A percentile compares a stretch with the other conserved stretches of the same genome.
Conservation (phyloP, 2,797 vertebrate species). For the Catharus ustulatus region DNA sequence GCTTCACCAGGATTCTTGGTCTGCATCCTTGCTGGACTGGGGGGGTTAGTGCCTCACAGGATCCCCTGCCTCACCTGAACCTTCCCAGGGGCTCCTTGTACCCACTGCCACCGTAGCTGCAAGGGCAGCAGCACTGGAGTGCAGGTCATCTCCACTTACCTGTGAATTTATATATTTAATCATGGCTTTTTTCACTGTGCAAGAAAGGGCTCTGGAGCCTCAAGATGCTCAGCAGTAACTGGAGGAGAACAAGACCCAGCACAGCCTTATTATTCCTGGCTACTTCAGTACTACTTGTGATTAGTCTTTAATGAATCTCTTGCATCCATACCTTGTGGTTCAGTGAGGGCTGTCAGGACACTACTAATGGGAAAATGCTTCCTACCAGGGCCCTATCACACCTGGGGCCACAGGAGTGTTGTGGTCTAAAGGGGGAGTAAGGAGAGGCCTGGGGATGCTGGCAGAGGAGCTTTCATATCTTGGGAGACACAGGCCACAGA, state of each 20-base stretch:
- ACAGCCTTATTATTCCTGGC: neutral
- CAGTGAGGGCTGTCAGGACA: neutral
- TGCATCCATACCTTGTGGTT: neutral
- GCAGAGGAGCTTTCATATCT: neutral
- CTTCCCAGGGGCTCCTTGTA: accelerated
- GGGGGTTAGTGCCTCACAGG: accelerated
- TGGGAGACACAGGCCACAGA: accelerated
- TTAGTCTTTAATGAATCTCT: neutral
- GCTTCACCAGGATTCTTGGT: neutral
- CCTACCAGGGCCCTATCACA: too few relatives aligned
- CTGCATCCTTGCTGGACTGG: neutral
- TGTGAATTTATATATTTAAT: accelerated
- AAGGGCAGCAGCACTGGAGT: neutral
- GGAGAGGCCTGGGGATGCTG: neutral
- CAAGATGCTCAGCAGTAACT: neutral
- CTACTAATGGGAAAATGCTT: neutral
- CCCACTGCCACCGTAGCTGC: accelerated
- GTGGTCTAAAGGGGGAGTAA: accelerated
- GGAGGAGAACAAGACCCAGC: neutral
- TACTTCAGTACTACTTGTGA: neutral
- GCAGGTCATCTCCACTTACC: accelerated
- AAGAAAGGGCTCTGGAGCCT: neutral
- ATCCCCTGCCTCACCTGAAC: neutral
- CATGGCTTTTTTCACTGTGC: accelerated
- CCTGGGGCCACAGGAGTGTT: neutral